Conservation (phyloP, 2,797 vertebrate genomes). For the Nyctalus aviator region DNA sequence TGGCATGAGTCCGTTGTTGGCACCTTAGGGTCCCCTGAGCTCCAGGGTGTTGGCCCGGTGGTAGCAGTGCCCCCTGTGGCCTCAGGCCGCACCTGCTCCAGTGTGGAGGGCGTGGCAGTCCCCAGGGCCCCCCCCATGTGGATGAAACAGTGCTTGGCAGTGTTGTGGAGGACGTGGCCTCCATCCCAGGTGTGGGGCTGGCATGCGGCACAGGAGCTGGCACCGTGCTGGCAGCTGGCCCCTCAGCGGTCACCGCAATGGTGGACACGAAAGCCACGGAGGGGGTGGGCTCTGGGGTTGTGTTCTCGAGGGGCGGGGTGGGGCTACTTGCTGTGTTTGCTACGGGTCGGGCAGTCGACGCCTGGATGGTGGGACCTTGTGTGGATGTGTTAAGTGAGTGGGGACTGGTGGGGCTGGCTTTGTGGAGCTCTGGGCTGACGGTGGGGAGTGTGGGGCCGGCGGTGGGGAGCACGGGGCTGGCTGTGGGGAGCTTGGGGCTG, state of each 20-base stretch:
- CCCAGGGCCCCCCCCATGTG: fast-evolving
- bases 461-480: too few relatives aligned
- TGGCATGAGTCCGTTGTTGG: slow-evolving; percentile 31
- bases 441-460: not conserved
- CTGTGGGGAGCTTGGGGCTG: not conserved
- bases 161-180: fast-evolving
- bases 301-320: not conserved
- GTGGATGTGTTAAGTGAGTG: not conserved
- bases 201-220: fast-evolving
- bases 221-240: not conserved
- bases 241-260: not conserved
- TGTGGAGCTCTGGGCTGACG: too few relatives aligned
- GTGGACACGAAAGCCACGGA: not conserved
- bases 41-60: fast-evolving
- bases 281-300: fast-evolving
- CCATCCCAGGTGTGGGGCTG: fast-evolving
- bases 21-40: not conserved
- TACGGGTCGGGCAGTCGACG: fast-evolving
- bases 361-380: not conserved
- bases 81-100: not conserved
- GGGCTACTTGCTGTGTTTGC: fast-evolving
- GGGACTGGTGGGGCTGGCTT: not conserved
- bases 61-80: not conserved
- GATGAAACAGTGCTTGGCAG: not conserved
- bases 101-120: not conserved